phyloP scores from a whole-genome alignment of 2,797 vertebrate genomes.

The Micrastur ruficollis region DNA sequence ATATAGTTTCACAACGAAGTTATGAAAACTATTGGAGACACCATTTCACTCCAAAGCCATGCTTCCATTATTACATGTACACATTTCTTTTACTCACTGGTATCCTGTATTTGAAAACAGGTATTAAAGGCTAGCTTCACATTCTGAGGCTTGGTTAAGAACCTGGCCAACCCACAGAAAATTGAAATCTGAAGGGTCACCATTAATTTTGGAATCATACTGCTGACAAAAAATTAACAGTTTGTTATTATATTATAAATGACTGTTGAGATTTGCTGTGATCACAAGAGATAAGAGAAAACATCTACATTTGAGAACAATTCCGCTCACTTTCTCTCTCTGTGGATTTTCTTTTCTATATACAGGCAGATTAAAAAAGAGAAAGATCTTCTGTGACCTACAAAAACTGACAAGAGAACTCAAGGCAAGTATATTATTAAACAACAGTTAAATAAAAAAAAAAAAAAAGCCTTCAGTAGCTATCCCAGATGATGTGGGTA shows the following conservation, averaged over 20 bases:
- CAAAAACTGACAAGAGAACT: background rate
- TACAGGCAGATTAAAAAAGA: background rate
- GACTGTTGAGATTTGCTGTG: constrained; percentile 14
- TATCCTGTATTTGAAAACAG: background rate
- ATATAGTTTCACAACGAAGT: background rate
- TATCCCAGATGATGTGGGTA: background rate
- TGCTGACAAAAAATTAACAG: background rate
- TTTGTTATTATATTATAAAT: constrained; percentile 27
- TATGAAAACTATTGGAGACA: background rate
- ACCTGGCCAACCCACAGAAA: background rate
- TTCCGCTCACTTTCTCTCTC: background rate
- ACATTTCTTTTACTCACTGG: background rate
- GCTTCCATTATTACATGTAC: background rate
- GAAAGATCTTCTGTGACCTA: background rate
- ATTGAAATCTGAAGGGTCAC: background rate
- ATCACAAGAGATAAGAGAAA: constrained; percentile 29
- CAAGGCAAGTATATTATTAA: background rate
- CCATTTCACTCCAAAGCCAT: background rate
- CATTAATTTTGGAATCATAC: constrained; percentile 2
- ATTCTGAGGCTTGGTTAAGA: background rate
- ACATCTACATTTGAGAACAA: background rate
- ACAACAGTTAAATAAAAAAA: background rate
- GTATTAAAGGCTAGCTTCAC: background rate
- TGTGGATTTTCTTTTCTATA: background rate
- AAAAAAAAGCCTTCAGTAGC: background rate